Evolutionary conservation across 2,797 vertebrate species (phyloP).

Genomic region (Karalla daura): DNA sequence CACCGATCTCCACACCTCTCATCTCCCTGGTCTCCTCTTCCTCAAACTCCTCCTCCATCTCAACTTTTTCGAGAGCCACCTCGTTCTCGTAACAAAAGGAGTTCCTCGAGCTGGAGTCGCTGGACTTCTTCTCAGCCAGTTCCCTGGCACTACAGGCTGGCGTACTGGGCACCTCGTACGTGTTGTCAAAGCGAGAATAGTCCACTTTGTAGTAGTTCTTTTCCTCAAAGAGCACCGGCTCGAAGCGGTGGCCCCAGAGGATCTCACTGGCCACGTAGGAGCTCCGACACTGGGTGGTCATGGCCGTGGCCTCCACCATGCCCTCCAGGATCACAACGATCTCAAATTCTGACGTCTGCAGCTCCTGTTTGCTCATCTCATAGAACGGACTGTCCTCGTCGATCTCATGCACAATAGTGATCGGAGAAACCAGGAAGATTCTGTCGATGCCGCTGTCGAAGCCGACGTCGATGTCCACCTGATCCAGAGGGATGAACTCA

Average conservation of each 20-base stretch:
- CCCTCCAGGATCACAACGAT: slow-evolving; percentile 97
- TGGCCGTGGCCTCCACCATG: slow-evolving; percentile 97
- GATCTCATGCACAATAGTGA: slow-evolving; percentile 96
- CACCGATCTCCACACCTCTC: slow-evolving; percentile 45
- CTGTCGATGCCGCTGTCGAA: slow-evolving; percentile 96
- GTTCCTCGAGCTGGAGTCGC: slow-evolving; percentile 87
- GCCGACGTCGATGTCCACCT: slow-evolving; percentile 94
- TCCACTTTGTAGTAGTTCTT: slow-evolving; percentile 97
- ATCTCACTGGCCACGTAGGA: slow-evolving; percentile 95
- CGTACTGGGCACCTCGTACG: slow-evolving; percentile 95
- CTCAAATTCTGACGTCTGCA: slow-evolving; percentile 95
- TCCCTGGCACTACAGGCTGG: slow-evolving; percentile 95
- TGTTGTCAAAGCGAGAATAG: slow-evolving; percentile 96
- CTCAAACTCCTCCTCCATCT: slow-evolving; percentile 85
- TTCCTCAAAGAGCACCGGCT: slow-evolving; percentile 96
- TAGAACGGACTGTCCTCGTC: slow-evolving; percentile 96
- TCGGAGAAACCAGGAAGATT: slow-evolving; percentile 95
- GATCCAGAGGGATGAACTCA: slow-evolving; percentile 96
- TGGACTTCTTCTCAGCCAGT: slow-evolving; percentile 92
- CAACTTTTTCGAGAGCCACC: slow-evolving; percentile 94
- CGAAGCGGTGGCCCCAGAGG: slow-evolving; percentile 96
- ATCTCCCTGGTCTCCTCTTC: slow-evolving; percentile 57
- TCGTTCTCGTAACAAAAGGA: slow-evolving; percentile 99
- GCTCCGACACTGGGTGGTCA: slow-evolving; percentile 98
- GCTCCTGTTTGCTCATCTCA: slow-evolving; percentile 91